Conservation (phyloP, 2,888 invertebrate species). For the Spodoptera exigua region DNA sequence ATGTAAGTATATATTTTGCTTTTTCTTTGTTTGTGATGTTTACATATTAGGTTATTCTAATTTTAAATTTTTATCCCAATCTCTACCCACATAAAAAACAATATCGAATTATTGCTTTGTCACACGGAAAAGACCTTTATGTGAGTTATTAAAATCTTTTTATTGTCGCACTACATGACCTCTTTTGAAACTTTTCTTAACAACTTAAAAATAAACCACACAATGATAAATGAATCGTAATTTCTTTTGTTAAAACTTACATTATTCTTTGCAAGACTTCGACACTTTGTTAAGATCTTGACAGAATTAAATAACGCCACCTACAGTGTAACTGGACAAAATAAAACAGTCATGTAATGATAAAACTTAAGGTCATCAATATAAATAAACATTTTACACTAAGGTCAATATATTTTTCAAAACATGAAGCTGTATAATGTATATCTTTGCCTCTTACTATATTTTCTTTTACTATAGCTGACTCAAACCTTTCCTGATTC, state of each 20-base stretch:
- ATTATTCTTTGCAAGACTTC: neutral
- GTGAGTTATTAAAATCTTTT: neutral
- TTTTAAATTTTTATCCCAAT: neutral
- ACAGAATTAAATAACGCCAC: constrained; percentile 26
- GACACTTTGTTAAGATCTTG: constrained; percentile 11
- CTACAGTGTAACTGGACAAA: constrained; percentile 5
- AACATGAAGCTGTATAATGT: too few relatives aligned
- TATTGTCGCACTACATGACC: neutral
- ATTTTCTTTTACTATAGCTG: too few relatives aligned
- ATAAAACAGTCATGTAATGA: neutral
- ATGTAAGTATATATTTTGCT: constrained; percentile 89
- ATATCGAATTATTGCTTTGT: neutral
- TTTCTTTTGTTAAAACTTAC: constrained; percentile 27
- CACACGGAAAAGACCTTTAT: neutral
- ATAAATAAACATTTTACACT: too few relatives aligned
- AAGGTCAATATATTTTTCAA: too few relatives aligned
- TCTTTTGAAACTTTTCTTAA: neutral
- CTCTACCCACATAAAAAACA: neutral
- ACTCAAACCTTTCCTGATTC: too few relatives aligned
- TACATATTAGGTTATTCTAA: constrained; percentile 2
- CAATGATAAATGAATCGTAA: constrained; percentile 19
- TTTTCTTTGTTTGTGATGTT: constrained; percentile 55
- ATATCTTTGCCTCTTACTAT: too few relatives aligned
- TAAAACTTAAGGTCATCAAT: constrained; percentile 13
- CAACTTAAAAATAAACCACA: constrained; percentile 3